Evolutionary conservation across 2,797 vertebrate genomes (phyloP).

Genomic region (Parambassis ranga): DNA sequence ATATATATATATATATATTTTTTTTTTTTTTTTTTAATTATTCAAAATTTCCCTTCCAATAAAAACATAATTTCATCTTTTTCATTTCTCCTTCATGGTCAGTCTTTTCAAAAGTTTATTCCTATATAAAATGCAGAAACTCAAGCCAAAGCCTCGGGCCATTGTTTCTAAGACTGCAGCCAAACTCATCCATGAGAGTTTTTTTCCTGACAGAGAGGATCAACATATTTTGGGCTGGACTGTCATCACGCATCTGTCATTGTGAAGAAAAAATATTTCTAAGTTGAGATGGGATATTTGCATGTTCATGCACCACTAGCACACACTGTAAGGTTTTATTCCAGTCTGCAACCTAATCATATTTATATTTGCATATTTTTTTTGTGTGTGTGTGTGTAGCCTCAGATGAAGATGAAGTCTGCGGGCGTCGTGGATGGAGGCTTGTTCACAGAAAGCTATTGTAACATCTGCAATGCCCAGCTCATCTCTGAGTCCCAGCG

Average conservation of each 20-base stretch:
- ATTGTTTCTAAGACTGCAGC: constrained; percentile 30
- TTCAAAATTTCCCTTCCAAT: neutral
- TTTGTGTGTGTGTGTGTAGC: constrained; percentile 49
- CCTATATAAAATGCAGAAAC: constrained; percentile 16
- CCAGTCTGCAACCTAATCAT: constrained; percentile 34
- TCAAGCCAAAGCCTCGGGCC: constrained; percentile 21
- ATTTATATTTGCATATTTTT: constrained; percentile 42
- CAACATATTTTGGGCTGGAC: constrained; percentile 45
- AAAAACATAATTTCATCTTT: neutral
- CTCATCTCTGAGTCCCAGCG: constrained; percentile 85
- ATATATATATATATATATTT: no score
- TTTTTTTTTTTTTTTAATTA: neutral
- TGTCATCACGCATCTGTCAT: constrained; percentile 47
- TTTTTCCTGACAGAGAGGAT: constrained; percentile 53
- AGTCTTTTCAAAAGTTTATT: neutral
- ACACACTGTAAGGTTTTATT: constrained; percentile 20
- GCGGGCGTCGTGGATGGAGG: constrained; percentile 75
- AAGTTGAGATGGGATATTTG: constrained; percentile 26
- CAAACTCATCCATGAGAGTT: constrained; percentile 39
- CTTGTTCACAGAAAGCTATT: constrained; percentile 84
- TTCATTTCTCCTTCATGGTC: neutral
- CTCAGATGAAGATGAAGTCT: constrained; percentile 83
- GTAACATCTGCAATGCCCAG: constrained; percentile 86
- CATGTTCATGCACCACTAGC: constrained; percentile 21
- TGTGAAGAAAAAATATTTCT: constrained; percentile 26